Base-by-base conservation (phyloP, 2,113 vertebrate genomes). In the Myxocyprinus asiaticus region DNA sequence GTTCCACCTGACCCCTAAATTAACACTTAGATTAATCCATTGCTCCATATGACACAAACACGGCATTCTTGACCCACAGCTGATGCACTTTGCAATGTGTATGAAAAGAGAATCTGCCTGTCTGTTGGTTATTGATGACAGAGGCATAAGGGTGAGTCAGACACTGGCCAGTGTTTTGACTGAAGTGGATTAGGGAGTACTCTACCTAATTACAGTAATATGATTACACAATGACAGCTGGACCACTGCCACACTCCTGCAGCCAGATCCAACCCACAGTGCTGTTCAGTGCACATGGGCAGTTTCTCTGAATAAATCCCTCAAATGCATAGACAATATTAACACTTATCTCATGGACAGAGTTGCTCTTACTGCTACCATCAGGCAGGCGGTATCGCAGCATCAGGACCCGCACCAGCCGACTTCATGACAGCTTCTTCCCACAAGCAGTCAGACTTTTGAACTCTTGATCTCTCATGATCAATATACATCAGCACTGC, bases 171-270 rank as follows among this genome's bases (percentile, higher is more conserved):
- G 76, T 79, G 70, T 79, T 82, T 82, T 82, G 76, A 73, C 81
- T 79, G 77, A 47, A 64, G 81, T 50, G 70, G 81, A 79, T 82
- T 82, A 82, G 15, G 15, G 43, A 63, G 58, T 63, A 79, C 77
- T 33, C 76, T 64, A 66, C 63, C 81, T 82, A 73, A 82, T 82
- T 82, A 82, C 81, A 73, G 68, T 73, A 82, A 73, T 82, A 71
- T 9, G 63, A 73, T 82, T 78, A 67, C 62, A 69, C 47, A 67
- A 44, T 7, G 69, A 56, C 76, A 74, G 76, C 68, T 82, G 81
- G 55, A 51, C 62, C 15, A 22, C 75, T 77, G 80, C 66, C 80
- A 65, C 51, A 33, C 17, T 55, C 76, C 75, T 78, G 69, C 68
- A 33, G 62, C 47, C 53, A 33, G 22, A 33, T 33, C 22, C 22